Evolutionary conservation across 1,140 invertebrate genomes (phyloP).

Genomic region (Rhagoletis zephyria): DNA sequence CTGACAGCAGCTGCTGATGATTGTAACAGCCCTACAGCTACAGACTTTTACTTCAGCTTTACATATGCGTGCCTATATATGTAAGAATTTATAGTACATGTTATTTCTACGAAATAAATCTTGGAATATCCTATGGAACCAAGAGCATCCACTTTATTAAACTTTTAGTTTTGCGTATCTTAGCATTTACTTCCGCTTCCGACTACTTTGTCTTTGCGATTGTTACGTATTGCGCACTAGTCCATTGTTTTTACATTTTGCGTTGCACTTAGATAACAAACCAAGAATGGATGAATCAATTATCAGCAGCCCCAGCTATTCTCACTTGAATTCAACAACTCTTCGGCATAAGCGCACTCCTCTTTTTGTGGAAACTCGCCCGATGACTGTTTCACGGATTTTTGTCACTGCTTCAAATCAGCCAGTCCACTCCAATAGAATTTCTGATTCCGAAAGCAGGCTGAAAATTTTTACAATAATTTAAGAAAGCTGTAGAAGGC

Average conservation of each 20-base stretch:
- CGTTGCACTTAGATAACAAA: conserved; percentile 46
- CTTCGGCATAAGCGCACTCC: background rate
- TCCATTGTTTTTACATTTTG: background rate
- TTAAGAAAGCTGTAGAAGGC: background rate
- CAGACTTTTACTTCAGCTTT: background rate
- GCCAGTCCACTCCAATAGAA: background rate
- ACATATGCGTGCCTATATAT: background rate
- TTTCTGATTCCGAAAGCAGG: conserved; percentile 30
- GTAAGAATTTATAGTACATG: background rate
- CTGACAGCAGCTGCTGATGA: background rate
- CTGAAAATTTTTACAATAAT: conserved; percentile 38
- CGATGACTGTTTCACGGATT: conserved; percentile 15
- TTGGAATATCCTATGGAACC: background rate
- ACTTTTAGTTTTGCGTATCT: background rate
- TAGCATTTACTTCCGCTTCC: conserved; percentile 4
- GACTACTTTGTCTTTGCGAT: background rate
- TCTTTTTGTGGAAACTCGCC: background rate
- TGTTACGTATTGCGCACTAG: background rate
- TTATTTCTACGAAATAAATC: background rate
- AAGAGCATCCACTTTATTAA: background rate
- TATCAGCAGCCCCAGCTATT: background rate
- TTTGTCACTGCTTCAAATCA: background rate
- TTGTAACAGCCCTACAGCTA: background rate
- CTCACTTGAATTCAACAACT: background rate
- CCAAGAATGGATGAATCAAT: background rate